phyloP scores from a whole-genome alignment of 1,140 invertebrate genomes.

The Psix sp. region DNA sequence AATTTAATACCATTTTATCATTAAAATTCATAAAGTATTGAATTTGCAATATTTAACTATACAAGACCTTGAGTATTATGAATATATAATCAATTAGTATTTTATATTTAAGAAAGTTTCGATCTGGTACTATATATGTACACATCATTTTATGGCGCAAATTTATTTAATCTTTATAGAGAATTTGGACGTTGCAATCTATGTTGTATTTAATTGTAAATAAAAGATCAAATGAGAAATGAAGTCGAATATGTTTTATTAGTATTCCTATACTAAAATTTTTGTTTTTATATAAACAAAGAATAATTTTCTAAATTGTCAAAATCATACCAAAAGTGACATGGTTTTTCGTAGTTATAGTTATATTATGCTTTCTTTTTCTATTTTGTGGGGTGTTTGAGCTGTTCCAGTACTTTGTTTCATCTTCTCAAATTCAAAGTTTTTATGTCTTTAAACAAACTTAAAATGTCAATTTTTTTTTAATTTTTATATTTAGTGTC shows the following conservation, averaged over 20 bases:
- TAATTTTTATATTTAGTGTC: no score
- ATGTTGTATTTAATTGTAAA: slow-evolving; percentile 61
- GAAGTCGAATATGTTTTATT: not conserved
- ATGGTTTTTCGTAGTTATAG: no score
- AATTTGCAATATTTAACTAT: slow-evolving; percentile 53
- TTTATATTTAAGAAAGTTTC: slow-evolving; percentile 56
- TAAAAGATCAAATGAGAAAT: slow-evolving; percentile 47
- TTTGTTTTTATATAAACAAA: no score
- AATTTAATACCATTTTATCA: no score
- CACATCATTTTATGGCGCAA: slow-evolving; percentile 52
- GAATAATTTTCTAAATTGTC: no score
- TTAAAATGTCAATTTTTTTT: no score
- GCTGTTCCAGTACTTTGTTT: no score
- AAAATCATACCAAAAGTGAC: no score
- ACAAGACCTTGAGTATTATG: slow-evolving; percentile 57
- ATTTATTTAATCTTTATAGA: slow-evolving; percentile 58
- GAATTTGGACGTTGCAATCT: slow-evolving; percentile 58
- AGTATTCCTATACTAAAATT: not conserved
- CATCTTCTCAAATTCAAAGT: no score
- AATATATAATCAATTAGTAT: slow-evolving; percentile 55
- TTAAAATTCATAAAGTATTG: slow-evolving; percentile 31
- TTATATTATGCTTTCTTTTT: no score
- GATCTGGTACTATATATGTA: slow-evolving; percentile 55
- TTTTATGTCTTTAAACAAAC: no score
- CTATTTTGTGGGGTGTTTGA: no score